Percentiles rank a stretch among this genome's conserved stretches.
These are phyloP conservation scores for Sebastes iracundus DNA, from an alignment of 2,797 vertebrate species.

Conservation along the genomic window DNA sequence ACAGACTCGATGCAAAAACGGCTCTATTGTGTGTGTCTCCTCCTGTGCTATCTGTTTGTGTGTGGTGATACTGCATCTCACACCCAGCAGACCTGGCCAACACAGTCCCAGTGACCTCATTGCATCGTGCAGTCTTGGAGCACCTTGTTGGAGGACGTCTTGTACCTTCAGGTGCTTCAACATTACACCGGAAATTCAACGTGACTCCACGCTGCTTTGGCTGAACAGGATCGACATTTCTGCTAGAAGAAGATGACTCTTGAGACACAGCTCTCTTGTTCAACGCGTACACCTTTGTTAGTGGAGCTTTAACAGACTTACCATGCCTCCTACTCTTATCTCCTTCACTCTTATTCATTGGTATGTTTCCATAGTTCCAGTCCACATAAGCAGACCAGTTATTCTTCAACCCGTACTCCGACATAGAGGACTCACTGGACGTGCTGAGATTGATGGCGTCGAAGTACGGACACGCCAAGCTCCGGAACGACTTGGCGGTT, in stretches of 20 bases:
- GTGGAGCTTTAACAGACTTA: conserved; percentile 59
- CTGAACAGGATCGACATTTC: conserved; percentile 68
- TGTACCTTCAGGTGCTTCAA: conserved; percentile 66
- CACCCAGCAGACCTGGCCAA: conserved; percentile 66
- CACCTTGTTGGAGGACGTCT: conserved; percentile 61
- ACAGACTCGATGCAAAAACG: conserved; percentile 91
- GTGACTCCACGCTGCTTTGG: conserved; percentile 80
- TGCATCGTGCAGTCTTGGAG: conserved; percentile 69
- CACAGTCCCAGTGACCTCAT: conserved; percentile 71
- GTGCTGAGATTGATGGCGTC: conserved; percentile 91
- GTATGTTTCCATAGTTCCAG: conserved; percentile 88
- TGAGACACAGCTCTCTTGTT: conserved; percentile 60
- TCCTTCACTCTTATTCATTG: neutral
- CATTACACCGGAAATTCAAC: conserved; percentile 84
- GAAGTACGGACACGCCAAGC: conserved; percentile 94
- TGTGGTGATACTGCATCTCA: conserved; percentile 63
- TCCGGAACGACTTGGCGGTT: conserved; percentile 94
- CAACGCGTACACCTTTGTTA: conserved; percentile 76
- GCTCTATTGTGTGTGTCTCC: conserved; percentile 88
- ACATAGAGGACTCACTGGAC: conserved; percentile 93
- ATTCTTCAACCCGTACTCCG: conserved; percentile 90
- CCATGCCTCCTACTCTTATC: conserved; percentile 55
- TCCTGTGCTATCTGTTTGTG: conserved; percentile 43
- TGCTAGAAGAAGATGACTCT: conserved; percentile 60
- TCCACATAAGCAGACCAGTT: conserved; percentile 94